A percentile compares a stretch with the other conserved stretches of the same genome.
Conservation (phyloP, 2,888 invertebrate species). For the Omphaloscelis lunosa region DNA sequence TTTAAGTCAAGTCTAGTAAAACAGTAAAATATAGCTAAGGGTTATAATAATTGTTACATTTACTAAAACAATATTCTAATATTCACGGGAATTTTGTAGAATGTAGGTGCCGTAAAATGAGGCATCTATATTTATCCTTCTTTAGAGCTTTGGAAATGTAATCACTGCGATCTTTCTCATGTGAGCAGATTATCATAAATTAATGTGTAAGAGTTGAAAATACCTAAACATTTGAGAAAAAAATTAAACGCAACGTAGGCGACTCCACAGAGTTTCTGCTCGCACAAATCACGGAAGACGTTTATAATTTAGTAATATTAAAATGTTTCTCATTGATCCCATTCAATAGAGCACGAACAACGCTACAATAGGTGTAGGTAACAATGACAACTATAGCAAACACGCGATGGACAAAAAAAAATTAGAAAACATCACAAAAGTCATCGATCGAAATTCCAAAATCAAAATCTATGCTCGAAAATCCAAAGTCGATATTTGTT, state of each 20-base stretch:
- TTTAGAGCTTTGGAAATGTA: neutral
- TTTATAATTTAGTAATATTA: slow-evolving; percentile 91
- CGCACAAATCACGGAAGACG: slow-evolving; percentile 85
- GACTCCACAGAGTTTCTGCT: slow-evolving; percentile 56
- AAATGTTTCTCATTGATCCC: slow-evolving; percentile 90
- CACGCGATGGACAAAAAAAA: slow-evolving; percentile 81
- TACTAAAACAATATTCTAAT: neutral
- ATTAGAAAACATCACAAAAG: slow-evolving; percentile 66
- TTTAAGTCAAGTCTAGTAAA: neutral
- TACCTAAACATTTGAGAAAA: neutral
- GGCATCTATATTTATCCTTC: neutral
- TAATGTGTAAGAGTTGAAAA: neutral
- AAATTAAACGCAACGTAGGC: neutral
- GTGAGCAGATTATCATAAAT: neutral
- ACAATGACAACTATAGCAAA: slow-evolving; percentile 90
- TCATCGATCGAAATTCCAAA: slow-evolving; percentile 13
- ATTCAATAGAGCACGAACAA: slow-evolving; percentile 86
- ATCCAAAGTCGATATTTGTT: slow-evolving; percentile 56
- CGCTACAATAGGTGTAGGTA: slow-evolving; percentile 88
- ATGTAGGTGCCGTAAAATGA: neutral
- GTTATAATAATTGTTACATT: neutral
- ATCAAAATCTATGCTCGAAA: slow-evolving; percentile 15
- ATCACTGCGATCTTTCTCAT: neutral
- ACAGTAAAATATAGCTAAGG: neutral
- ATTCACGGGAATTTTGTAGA: neutral